Evolutionary conservation across 2,888 invertebrate species (phyloP).

Genomic region (Leucoptera coffeella): DNA sequence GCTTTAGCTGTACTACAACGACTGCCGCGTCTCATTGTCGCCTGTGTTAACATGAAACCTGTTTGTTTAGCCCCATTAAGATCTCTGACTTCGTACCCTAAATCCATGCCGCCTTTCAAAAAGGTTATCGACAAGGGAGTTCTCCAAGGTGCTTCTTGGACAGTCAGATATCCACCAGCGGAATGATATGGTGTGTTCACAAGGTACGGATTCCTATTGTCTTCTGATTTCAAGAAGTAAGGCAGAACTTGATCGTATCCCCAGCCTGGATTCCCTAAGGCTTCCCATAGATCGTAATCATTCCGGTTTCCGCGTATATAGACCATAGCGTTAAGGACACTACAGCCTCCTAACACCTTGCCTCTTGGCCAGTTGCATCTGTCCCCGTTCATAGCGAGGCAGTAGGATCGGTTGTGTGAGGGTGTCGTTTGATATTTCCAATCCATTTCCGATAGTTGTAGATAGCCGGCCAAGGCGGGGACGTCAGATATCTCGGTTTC

Average conservation of each 20-base stretch:
- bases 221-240: constrained; percentile 83
- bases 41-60: constrained; percentile 83
- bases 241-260: constrained; percentile 73
- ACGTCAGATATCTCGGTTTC: constrained; percentile 86
- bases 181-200: constrained; percentile 68
- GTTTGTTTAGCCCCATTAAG: constrained; percentile 78
- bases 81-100: constrained; percentile 76
- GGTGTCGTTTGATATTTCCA: constrained; percentile 90
- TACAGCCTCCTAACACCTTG: constrained; percentile 83
- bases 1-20: constrained; percentile 86
- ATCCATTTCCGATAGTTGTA: constrained; percentile 80
- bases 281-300: constrained; percentile 85
- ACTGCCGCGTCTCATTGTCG: constrained; percentile 75
- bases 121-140: constrained; percentile 76
- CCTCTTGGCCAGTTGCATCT: constrained; percentile 90
- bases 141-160: constrained; percentile 80
- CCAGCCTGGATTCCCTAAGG: constrained; percentile 82
- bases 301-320: constrained; percentile 83
- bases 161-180: constrained; percentile 74
- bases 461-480: constrained; percentile 77
- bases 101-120: constrained; percentile 72
- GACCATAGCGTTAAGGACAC: constrained; percentile 86
- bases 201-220: constrained; percentile 79
- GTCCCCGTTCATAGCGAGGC: constrained; percentile 81
- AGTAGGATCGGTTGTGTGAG: constrained; percentile 70